Percentiles rank a stretch among this genome's conserved stretches.
Conservation (phyloP, 2,113 vertebrate genomes). For the Hydrochoerus hydrochaeris region DNA sequence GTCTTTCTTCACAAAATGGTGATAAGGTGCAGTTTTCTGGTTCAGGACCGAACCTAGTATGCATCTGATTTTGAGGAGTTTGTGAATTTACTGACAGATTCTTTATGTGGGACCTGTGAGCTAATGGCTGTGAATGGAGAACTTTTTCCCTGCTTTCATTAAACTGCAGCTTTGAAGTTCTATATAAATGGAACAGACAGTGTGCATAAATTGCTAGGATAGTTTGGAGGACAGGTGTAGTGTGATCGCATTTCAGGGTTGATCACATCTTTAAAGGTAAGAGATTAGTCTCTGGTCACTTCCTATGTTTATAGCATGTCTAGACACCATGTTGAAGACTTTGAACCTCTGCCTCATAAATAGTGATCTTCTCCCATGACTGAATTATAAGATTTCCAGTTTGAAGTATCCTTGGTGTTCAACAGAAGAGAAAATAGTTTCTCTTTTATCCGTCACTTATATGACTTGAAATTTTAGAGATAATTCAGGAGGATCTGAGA, state of each 20-base stretch:
- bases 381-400: background rate
- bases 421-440: constrained; percentile 1
- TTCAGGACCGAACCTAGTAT: background rate
- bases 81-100: background rate
- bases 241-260: background rate
- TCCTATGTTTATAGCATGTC: background rate
- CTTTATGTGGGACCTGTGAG: background rate
- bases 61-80: background rate
- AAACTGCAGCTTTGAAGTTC: background rate
- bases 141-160: background rate
- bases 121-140: background rate
- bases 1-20: background rate
- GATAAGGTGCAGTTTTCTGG: background rate
- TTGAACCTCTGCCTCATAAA: background rate
- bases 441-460: background rate
- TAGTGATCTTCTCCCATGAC: background rate
- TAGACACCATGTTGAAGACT: background rate
- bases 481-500: constrained; percentile 28
- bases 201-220: background rate
- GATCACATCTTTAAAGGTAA: background rate
- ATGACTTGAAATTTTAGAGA: constrained; percentile 33
- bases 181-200: background rate
- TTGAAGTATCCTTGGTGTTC: background rate
- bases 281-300: background rate
- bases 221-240: background rate